Conservation (phyloP, 2,113 vertebrate species). For the Macquaria ambigua region DNA sequence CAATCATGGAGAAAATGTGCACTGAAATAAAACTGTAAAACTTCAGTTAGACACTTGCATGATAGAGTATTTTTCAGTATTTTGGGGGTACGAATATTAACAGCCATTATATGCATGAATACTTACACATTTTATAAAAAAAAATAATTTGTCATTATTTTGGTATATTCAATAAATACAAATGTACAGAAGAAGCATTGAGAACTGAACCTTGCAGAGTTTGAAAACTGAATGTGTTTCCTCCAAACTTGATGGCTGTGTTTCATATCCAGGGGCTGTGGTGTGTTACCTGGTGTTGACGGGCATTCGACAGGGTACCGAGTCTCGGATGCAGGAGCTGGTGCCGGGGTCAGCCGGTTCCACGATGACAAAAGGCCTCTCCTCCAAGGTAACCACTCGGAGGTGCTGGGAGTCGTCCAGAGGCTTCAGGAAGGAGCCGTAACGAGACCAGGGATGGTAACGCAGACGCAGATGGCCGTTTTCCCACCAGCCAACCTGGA, state of each 20-base stretch:
- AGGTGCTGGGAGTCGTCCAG: conserved; percentile 92
- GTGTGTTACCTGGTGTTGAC: conserved; percentile 88
- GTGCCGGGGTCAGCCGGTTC: conserved; percentile 91
- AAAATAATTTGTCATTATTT: not conserved
- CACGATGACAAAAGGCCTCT: conserved; percentile 95
- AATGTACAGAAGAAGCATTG: not conserved
- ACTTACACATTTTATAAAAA: too few relatives aligned
- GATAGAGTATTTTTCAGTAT: too few relatives aligned
- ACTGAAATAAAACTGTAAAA: not conserved
- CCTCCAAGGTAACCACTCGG: conserved; percentile 92
- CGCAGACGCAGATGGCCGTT: conserved; percentile 89
- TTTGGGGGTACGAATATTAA: too few relatives aligned
- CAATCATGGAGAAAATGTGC: not conserved
- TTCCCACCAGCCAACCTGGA: conserved; percentile 95
- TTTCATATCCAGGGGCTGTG: not conserved
- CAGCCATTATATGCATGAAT: too few relatives aligned
- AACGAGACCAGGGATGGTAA: conserved; percentile 92
- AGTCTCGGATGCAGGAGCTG: conserved; percentile 94
- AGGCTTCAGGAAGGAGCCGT: conserved; percentile 92
- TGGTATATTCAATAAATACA: not conserved
- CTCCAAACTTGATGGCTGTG: not conserved
- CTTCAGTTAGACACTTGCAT: too few relatives aligned
- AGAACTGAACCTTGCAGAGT: not conserved
- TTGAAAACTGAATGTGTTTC: not conserved
- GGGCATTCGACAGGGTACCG: conserved; percentile 92